Conservation (phyloP, 1,140 invertebrate species). For the Caenorhabditis briggsae region DNA sequence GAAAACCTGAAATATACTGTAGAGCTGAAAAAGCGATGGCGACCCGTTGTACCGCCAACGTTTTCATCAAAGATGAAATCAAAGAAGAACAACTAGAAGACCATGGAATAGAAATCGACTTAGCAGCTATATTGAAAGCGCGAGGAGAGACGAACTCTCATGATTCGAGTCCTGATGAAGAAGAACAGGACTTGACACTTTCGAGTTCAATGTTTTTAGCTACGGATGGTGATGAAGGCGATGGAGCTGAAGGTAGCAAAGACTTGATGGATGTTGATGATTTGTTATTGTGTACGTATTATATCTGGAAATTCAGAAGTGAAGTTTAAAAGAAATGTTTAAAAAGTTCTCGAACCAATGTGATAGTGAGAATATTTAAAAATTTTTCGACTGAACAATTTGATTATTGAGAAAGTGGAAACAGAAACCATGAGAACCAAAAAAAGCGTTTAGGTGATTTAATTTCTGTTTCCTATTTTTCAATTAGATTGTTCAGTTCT, state of each 20-base stretch:
- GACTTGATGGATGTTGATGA: constrained; percentile 35
- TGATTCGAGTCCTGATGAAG: constrained; percentile 46
- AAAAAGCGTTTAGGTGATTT: not conserved
- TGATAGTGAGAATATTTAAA: not conserved
- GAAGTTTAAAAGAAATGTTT: not conserved
- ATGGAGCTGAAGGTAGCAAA: constrained; percentile 21
- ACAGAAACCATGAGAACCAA: not conserved
- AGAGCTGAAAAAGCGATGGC: not conserved
- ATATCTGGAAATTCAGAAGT: not conserved
- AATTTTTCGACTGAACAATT: no score
- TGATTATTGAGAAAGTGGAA: not conserved
- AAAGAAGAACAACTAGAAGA: constrained; percentile 37
- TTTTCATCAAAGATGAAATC: constrained; percentile 31
- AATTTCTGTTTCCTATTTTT: not conserved
- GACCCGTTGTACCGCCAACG: constrained; percentile 40
- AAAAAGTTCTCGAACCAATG: no score
- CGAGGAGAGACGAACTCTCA: constrained; percentile 32
- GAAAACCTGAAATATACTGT: not conserved
- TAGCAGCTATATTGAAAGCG: not conserved
- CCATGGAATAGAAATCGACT: constrained; percentile 25
- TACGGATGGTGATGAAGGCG: not conserved
- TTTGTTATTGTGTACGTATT: constrained; percentile 18
- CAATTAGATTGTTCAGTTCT: not conserved
- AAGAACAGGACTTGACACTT: constrained; percentile 22
- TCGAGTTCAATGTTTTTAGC: constrained; percentile 19